Evolutionary conservation across 2,113 vertebrate species (phyloP).

Genomic region (Lathamus discolor): DNA sequence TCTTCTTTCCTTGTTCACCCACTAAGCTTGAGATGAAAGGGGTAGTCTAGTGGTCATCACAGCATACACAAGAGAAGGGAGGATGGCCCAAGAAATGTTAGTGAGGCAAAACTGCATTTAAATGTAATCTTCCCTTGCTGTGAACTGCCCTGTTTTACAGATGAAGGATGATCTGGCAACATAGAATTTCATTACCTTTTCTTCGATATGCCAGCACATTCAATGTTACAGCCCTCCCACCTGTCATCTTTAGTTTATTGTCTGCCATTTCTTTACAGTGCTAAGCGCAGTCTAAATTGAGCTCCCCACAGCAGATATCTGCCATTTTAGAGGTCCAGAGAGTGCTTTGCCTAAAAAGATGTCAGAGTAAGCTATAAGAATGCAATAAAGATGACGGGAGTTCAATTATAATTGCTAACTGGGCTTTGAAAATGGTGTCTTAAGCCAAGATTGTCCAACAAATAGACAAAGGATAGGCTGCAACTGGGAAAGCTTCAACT

Average conservation of each 20-base stretch:
- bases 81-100: background rate
- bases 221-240: conserved; percentile 18
- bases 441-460: background rate
- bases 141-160: conserved; percentile 10
- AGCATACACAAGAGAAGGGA: background rate
- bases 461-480: background rate
- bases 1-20: background rate
- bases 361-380: background rate
- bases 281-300: background rate
- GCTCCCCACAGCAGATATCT: background rate
- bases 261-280: background rate
- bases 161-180: background rate
- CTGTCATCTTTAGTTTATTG: conserved; percentile 20
- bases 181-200: background rate
- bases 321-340: background rate
- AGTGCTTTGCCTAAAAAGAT: background rate
- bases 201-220: conserved; percentile 48
- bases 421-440: background rate
- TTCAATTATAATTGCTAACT: background rate
- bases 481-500: background rate
- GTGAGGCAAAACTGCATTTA: background rate
- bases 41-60: background rate
- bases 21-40: background rate
- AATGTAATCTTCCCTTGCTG: background rate
- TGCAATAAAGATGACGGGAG: background rate